These are phyloP conservation scores for Nesospiza acunhae DNA, from an alignment of 2,113 vertebrate species.

Conservation along the genomic window DNA sequence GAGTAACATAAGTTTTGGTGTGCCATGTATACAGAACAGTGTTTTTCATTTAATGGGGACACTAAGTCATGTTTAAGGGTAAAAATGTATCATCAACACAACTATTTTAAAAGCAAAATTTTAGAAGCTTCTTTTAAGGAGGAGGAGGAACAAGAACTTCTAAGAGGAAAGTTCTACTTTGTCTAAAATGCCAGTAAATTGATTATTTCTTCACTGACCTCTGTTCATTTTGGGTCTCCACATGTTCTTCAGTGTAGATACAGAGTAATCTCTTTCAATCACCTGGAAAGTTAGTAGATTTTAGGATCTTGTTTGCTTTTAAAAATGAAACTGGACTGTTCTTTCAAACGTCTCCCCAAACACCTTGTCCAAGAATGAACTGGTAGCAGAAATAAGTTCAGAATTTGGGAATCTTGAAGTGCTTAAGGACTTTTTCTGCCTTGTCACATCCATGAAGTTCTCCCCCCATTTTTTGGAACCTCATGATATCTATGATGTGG, in stretches of 20 bases:
- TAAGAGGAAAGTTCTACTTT: background rate
- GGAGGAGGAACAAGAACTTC: background rate
- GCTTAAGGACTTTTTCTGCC: background rate
- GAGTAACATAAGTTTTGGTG: background rate
- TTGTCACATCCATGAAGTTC: background rate
- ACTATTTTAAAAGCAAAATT: background rate
- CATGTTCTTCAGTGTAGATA: background rate
- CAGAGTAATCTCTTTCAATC: background rate
- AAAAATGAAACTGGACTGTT: background rate
- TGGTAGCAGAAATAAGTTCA: background rate
- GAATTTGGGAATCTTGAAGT: background rate
- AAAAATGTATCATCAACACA: background rate
- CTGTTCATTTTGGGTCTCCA: background rate
- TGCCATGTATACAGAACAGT: background rate
- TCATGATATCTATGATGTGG: fast-evolving
- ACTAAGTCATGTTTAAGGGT: background rate
- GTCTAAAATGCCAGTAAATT: background rate
- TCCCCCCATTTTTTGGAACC: background rate
- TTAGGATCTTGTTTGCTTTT: background rate
- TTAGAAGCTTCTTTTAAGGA: background rate
- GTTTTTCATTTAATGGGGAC: background rate
- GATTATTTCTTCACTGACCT: background rate
- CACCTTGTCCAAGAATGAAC: background rate
- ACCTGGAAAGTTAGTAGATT: background rate
- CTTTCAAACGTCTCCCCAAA: background rate